phyloP scores from a whole-genome alignment of 2,797 vertebrate species.

The Siniperca undulata region DNA sequence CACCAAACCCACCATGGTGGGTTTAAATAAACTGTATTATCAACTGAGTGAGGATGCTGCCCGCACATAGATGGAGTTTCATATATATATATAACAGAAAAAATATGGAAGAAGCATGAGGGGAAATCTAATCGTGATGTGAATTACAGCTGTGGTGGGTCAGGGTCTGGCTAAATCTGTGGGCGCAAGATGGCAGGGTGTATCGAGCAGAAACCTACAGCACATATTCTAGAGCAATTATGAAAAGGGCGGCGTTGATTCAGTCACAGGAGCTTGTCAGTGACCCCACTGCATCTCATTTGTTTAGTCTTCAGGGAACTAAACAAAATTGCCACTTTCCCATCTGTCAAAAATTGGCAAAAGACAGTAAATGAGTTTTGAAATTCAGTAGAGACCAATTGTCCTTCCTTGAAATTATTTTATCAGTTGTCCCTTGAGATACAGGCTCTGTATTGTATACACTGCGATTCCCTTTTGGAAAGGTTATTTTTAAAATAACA shows the following conservation, averaged over 20 bases:
- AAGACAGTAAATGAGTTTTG: conserved; percentile 73
- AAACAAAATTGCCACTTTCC: conserved; percentile 71
- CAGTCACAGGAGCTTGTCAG: conserved; percentile 61
- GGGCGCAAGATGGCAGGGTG: conserved; percentile 34
- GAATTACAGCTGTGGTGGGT: conserved; percentile 73
- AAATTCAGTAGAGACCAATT: conserved; percentile 79
- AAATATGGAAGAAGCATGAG: conserved; percentile 54
- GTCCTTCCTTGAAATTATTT: conserved; percentile 74
- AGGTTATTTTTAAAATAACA: conserved; percentile 38
- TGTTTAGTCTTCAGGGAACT: conserved; percentile 74
- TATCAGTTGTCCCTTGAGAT: conserved; percentile 60
- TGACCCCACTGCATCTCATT: conserved; percentile 63
- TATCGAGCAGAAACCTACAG: conserved; percentile 45
- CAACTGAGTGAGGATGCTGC: conserved; percentile 68
- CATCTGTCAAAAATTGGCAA: conserved; percentile 81
- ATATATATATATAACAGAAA: conserved; percentile 51
- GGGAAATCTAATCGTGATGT: conserved; percentile 80
- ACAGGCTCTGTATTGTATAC: conserved; percentile 37
- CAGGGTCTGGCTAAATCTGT: conserved; percentile 54
- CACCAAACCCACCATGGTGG: conserved; percentile 69
- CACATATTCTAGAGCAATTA: conserved; percentile 65
- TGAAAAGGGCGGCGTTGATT: conserved; percentile 59
- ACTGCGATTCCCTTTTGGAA: conserved; percentile 39
- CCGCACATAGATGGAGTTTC: conserved; percentile 76
- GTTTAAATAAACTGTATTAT: conserved; percentile 88